Evolutionary conservation across 2,797 vertebrate genomes (phyloP), one percentile per base, ranked within the genome.

Genomic region (Lacerta viridis): DNA sequence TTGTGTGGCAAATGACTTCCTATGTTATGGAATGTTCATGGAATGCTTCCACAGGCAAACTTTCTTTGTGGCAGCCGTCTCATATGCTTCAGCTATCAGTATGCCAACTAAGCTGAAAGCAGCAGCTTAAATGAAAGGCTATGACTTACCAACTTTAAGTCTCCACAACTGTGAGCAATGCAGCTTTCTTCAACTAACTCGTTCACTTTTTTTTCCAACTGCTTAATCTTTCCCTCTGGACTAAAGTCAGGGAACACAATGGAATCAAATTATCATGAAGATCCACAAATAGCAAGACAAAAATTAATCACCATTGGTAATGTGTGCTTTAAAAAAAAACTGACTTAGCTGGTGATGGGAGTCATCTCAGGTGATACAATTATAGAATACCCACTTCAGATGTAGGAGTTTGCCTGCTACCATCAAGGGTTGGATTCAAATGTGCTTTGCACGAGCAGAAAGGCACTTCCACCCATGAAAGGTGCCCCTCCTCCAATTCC

Each of bases 161-260:
- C 97, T 91, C 98, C 99, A 81, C 88, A 95, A 93, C 98, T 98
- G 88, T 98, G 98, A 25, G 98, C 98, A 94, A 99, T 95, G 95
- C 98, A 99, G 96, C 99, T 99, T 97, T 99, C 99, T 95, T 99
- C 98, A 84, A 99, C 98, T 93, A 99, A 94, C 84, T 99, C 98
- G 81, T 98, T 99, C 83, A 99, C 98, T 96, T 98, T 98, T 97
- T 98, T 99, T 96, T 99, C 99, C 95, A 99, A 94, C 82, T 99
- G 98, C 95, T 97, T 98, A 91, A 99, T 98, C 94, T 98, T 99
- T 95, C 99, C 99, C 93, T 99, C 98, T 68, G 98, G 98, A 89
- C 99, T 99, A 92, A 80, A 96, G 94, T 39, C 89, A 87, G 85
- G 82, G 29, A 88, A 84, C 89, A 87, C 0, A 94, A 85, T 80